Conservation (phyloP, 2,797 vertebrate species). For the Calcarius lapponicus region DNA sequence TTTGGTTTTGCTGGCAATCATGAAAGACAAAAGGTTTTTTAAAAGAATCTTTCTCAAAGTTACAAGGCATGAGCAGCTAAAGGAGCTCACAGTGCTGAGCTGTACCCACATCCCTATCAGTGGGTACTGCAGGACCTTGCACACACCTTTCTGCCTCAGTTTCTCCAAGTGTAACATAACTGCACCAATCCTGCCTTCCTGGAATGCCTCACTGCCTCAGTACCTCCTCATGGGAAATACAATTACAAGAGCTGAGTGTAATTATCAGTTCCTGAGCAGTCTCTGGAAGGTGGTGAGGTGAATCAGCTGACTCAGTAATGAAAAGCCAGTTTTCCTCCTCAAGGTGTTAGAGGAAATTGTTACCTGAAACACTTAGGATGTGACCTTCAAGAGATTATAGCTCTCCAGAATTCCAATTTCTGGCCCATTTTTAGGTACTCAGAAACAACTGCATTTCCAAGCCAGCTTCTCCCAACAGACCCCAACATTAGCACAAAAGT, state of each 20-base stretch:
- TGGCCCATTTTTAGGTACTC: background rate
- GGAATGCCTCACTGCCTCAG: conserved; percentile 20
- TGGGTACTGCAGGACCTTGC: background rate
- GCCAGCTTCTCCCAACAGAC: rapidly evolving
- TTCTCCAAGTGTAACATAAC: background rate
- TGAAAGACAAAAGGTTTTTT: background rate
- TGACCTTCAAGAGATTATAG: background rate
- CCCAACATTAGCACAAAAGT: background rate
- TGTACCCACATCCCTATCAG: background rate
- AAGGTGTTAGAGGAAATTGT: background rate
- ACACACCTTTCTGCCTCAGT: conserved; percentile 41
- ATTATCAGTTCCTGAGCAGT: background rate
- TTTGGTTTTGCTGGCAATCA: background rate
- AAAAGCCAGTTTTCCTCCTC: conserved; percentile 36
- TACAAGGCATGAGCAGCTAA: background rate
- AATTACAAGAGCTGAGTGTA: background rate
- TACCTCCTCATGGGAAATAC: background rate
- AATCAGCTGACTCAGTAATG: conserved; percentile 20
- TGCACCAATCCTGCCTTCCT: background rate
- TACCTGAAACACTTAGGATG: background rate
- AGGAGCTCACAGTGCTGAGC: background rate
- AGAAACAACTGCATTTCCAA: background rate
- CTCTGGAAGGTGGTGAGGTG: background rate
- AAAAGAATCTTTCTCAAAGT: background rate
- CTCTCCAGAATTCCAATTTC: background rate